Conservation (phyloP, 2,797 vertebrate species). For the Vultur gryphus region DNA sequence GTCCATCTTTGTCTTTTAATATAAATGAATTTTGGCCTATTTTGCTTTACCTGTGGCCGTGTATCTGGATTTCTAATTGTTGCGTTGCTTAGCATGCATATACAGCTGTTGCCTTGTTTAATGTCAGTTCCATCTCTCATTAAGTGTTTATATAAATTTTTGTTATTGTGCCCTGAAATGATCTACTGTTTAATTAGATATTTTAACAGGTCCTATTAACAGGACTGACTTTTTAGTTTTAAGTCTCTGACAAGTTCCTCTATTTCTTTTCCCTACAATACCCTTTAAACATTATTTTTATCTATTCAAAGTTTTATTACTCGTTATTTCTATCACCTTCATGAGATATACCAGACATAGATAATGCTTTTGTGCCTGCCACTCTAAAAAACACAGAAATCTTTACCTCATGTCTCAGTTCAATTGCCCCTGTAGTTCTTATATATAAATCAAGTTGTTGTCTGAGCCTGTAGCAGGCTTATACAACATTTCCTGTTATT, state of each 20-base stretch:
- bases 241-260: background rate
- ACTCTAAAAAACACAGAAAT: background rate
- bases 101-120: background rate
- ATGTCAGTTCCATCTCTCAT: background rate
- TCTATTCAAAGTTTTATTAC: background rate
- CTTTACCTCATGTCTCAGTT: background rate
- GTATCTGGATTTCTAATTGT: background rate
- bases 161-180: background rate
- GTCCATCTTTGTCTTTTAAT: background rate
- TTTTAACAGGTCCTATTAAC: background rate
- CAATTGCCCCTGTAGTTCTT: background rate
- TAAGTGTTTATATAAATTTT: background rate
- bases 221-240: background rate
- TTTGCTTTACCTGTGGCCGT: background rate
- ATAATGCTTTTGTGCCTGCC: background rate
- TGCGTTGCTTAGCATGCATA: background rate
- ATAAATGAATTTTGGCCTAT: background rate
- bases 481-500: background rate
- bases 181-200: background rate
- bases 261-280: background rate
- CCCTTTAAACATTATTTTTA: background rate
- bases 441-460: background rate
- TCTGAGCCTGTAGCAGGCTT: background rate
- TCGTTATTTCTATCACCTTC: background rate
- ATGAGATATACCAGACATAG: background rate